Base-by-base conservation (phyloP, 2,888 invertebrate species). In the Polylopha cassiicola region DNA sequence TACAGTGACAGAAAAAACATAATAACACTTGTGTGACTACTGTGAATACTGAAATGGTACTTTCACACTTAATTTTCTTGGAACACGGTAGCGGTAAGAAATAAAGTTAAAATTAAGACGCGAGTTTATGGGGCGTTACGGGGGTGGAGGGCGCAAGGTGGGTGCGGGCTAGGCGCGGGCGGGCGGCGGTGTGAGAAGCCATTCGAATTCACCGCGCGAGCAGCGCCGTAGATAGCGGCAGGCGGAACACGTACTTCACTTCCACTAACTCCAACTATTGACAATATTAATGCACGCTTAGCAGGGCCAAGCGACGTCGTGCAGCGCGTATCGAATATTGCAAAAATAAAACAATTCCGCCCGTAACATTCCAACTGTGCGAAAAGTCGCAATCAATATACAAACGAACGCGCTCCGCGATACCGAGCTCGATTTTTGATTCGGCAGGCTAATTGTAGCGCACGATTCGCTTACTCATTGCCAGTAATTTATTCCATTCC, bases 41-140 rank as follows among this genome's bases (percentile, higher is more conserved):
- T 61, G 61, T 61, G 67, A 77, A 78, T 73, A 67, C 66, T 72
- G 73, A 61, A 71, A 65, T 70, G 72, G 72, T 78, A 73, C 75
- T 73, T 80, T 82, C 76, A 73, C 82, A 84, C 81, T 79, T 81
- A 84, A 84, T 84, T 82, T 80, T 80, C 73, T 75, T 73, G 66
- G 65, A 78, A 78, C 74, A 79, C 66, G 73, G 79, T 66, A 69
- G 77, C 76, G 75, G 80, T 79, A 76, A 79, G 80, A 79, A 84
- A 82, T 84, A 85, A 82, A 84, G 82, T 84, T 82, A 82, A 84
- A 84, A 85, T 82, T 81, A 84, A 85, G 84, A 82, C 79, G 80
- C 80, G 79, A 81, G 81, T 82, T 84, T 82, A 84, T 81, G 82
- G 78, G 78, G 82, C 80, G 84, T 80, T 77, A 79, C 78, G 69